Percentiles rank a stretch among this genome's conserved stretches.
Evolutionary conservation across 1,140 invertebrate species (phyloP).

Genomic region (Drosophila lacertosa): DNA sequence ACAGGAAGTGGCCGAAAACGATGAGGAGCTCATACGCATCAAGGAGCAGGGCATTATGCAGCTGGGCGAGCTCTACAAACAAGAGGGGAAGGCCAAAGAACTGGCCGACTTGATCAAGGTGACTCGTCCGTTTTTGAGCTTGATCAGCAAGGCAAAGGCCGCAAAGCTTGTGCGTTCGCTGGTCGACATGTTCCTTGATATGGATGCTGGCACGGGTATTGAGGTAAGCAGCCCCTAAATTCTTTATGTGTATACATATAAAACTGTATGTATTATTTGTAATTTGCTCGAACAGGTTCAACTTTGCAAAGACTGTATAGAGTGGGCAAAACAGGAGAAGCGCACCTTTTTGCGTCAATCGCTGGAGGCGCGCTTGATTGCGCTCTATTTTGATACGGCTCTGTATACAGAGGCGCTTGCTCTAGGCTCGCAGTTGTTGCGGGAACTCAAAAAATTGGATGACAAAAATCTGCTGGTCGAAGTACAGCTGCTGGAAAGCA

Average conservation of each 20-base stretch:
- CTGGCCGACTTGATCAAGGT: conserved; percentile 96
- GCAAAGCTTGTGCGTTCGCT: conserved; percentile 98
- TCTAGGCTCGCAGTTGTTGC: conserved; percentile 93
- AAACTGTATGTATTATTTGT: neutral
- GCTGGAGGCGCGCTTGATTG: conserved; percentile 95
- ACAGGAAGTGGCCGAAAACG: conserved; percentile 89
- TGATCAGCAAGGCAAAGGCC: conserved; percentile 99
- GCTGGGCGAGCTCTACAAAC: conserved; percentile 94
- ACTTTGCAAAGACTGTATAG: conserved; percentile 98
- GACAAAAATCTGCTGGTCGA: conserved; percentile 99
- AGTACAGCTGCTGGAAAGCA: conserved; percentile 98
- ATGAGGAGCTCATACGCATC: conserved; percentile 93
- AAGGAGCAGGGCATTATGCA: conserved; percentile 96
- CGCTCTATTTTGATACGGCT: conserved; percentile 96
- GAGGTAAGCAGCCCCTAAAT: conserved; percentile 85
- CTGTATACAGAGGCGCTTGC: conserved; percentile 94
- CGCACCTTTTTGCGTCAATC: conserved; percentile 98
- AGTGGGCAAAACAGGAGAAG: conserved; percentile 99
- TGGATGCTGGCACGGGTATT: conserved; percentile 96
- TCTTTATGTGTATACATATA: neutral
- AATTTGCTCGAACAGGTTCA: conserved; percentile 86
- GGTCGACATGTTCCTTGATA: conserved; percentile 98
- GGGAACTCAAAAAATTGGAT: conserved; percentile 99
- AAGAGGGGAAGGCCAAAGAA: conserved; percentile 96
- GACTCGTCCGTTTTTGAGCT: conserved; percentile 95